These are phyloP conservation scores for Nettapus auritus DNA, from an alignment of 2,113 vertebrate genomes.

Conservation along the genomic window DNA sequence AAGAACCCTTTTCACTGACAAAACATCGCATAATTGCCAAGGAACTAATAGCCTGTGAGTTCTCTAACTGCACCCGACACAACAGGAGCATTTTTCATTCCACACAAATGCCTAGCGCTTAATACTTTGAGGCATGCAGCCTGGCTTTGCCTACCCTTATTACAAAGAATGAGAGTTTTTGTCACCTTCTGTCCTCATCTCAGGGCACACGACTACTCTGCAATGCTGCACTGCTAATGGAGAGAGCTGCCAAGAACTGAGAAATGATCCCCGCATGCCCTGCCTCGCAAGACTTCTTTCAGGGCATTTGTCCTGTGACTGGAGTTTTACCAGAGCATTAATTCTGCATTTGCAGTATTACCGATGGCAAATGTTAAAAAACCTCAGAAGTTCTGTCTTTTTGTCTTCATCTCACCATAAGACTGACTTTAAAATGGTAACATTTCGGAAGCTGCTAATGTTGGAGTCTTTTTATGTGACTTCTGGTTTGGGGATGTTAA, in stretches of 20 bases:
- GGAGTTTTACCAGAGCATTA: not conserved
- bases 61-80: not conserved
- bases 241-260: not conserved
- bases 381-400: not conserved
- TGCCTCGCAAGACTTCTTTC: not conserved
- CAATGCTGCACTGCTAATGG: not conserved
- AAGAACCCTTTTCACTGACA: not conserved
- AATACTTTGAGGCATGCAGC: not conserved
- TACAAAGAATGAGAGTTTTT: not conserved
- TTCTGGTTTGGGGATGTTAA: not conserved
- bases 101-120: not conserved
- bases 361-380: not conserved
- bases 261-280: not conserved
- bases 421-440: not conserved
- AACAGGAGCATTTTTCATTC: not conserved
- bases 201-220: rapidly evolving
- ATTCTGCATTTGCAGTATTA: not conserved
- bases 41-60: not conserved
- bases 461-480: not conserved
- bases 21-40: not conserved
- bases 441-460: not conserved
- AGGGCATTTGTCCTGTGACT: not conserved
- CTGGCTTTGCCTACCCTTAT: not conserved
- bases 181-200: not conserved
- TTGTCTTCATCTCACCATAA: not conserved